These are phyloP conservation scores for Notolepis coatsorum DNA, from an alignment of 2,797 vertebrate species.

Conservation along the genomic window DNA sequence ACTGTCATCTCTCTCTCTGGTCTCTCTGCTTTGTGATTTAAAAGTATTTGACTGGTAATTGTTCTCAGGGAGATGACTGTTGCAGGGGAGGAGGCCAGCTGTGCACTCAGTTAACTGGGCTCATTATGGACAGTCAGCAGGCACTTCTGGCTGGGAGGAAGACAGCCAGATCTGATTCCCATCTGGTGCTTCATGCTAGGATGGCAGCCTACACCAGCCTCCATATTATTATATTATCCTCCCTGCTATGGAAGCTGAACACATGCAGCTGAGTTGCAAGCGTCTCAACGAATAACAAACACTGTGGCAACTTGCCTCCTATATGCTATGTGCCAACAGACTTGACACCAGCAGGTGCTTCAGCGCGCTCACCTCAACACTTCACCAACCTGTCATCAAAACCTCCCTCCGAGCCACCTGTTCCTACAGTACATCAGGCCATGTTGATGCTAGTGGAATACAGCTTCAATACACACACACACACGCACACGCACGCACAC, in stretches of 20 bases:
- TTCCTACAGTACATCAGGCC: constrained; percentile 31
- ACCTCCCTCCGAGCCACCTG: constrained; percentile 56
- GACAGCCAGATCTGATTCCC: constrained; percentile 58
- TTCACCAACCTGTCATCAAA: constrained; percentile 25
- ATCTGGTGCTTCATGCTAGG: constrained; percentile 57
- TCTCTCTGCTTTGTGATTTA: too few relatives aligned
- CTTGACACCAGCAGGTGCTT: constrained; percentile 32
- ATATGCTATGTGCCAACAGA: constrained; percentile 4
- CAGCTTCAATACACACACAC: constrained; percentile 13
- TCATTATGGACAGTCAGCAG: constrained; percentile 64
- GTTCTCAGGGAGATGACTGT: constrained; percentile 57
- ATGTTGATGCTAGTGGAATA: constrained; percentile 30
- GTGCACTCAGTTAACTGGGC: constrained; percentile 60
- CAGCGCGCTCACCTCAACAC: constrained; percentile 30
- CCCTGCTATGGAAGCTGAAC: constrained; percentile 29
- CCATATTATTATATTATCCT: too few relatives aligned
- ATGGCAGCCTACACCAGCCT: constrained; percentile 26
- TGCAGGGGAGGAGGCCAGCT: constrained; percentile 65
- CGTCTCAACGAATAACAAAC: neutral
- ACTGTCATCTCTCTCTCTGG: constrained; percentile 6
- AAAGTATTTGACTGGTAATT: constrained; percentile 52
- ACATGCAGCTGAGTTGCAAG: constrained; percentile 2
- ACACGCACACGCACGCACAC: constrained; percentile 2
- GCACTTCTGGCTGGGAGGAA: constrained; percentile 53
- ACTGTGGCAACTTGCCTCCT: neutral